Base-by-base conservation (phyloP, 2,888 invertebrate species). In the Thumatha senex region DNA sequence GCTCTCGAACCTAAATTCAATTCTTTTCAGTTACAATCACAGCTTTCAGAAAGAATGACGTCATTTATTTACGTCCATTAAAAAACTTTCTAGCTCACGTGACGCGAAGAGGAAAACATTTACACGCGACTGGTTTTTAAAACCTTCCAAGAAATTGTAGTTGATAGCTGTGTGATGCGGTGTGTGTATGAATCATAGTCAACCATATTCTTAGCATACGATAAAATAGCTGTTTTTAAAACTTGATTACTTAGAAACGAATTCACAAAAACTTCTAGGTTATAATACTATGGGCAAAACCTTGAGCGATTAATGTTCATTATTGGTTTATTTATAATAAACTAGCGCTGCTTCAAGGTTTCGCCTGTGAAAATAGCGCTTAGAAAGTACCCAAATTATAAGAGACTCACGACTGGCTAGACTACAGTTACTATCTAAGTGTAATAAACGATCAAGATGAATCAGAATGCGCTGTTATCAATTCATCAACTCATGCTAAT, bases 381-480 rank as follows among this genome's bases (percentile, higher is more conserved):
- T 24, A 24, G 18, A 5, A 2, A 5, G 18, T n/a, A n/a, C 18
- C 5, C 5, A 24, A 24, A 24, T 24, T 24, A 24, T 5, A 4
- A 5, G 33, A 12, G 15, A n/a, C 33, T 33, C 14, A 42, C 15
- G 33, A 9, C 18, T 12, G 18, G 5, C 18, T 24, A 24, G 15
- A 31, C 15, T 31, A 41, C 11, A 15, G 14, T 41, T 31, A 31
- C 14, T 33, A 42, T 33, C 33, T 51, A 42, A 52, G 44, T 40
- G 40, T 49, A 52, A 46, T 49, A 61, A 56, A 39, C 43, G 40
- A 12, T 39, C 14, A 60, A 57, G 49, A 54, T 55, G 46, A 51
- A 42, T 45, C 40, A 49, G 35, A 40, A 50, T 30, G 56, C 46
- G 42, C 18, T 43, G 51, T 55, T 51, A 63, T 63, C 44, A 50